Conservation (phyloP, 2,113 vertebrate genomes). For the Glaucomys volans region DNA sequence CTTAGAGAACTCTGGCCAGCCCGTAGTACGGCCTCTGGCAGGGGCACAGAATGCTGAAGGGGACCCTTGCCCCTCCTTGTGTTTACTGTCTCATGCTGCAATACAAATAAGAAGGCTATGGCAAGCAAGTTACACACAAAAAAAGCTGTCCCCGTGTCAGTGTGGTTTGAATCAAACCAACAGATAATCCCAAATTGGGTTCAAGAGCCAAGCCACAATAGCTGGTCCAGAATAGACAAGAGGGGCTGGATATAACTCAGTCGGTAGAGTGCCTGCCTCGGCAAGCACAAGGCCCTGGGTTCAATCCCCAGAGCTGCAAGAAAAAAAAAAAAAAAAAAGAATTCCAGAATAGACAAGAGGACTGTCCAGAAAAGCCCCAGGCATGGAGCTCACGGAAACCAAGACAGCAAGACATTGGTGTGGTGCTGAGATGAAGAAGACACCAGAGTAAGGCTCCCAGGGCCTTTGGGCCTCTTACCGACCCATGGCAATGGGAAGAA, state of each 20-base stretch:
- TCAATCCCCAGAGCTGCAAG: too few relatives aligned
- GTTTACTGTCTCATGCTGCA: not conserved
- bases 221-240: not conserved
- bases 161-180: not conserved
- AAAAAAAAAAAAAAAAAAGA: too few relatives aligned
- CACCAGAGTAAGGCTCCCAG: not conserved
- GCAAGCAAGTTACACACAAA: not conserved
- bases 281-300: too few relatives aligned
- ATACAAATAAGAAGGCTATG: not conserved
- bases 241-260: too few relatives aligned
- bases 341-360: not conserved
- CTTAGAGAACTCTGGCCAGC: not conserved
- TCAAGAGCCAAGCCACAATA: not conserved
- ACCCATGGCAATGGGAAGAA: not conserved
- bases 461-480: not conserved
- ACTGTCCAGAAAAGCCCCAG: not conserved
- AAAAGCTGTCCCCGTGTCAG: not conserved
- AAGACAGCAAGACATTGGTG: too few relatives aligned
- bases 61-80: rapidly evolving
- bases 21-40: not conserved
- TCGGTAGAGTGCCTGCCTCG: too few relatives aligned
- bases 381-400: not conserved
- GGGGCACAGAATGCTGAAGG: not conserved
- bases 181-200: not conserved
- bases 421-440: not conserved